Conservation (phyloP, 2,113 vertebrate species). For the Genyomyrus donnyi region DNA sequence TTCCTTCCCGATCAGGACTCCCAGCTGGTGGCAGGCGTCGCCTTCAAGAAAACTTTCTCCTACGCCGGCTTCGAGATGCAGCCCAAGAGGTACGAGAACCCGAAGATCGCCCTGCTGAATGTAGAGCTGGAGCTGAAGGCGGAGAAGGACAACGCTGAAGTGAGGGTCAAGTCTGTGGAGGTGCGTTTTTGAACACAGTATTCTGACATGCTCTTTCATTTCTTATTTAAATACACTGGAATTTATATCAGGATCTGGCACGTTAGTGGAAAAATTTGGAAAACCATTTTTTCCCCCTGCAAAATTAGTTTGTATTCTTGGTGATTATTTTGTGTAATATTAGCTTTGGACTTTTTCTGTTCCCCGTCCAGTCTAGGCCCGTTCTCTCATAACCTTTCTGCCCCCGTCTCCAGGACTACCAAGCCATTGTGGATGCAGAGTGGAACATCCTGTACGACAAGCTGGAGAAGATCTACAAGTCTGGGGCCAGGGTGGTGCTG, state of each 20-base stretch:
- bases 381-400: background rate
- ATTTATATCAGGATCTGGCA: background rate
- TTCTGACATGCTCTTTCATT: background rate
- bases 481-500: constrained; percentile 88
- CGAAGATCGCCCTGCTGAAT: constrained; percentile 84
- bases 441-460: constrained; percentile 98
- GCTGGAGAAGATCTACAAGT: constrained; percentile 82
- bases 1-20: constrained; percentile 68
- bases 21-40: constrained; percentile 82
- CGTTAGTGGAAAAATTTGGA: background rate
- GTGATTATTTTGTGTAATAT: background rate
- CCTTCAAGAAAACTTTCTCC: constrained; percentile 98
- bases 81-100: constrained; percentile 81
- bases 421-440: constrained; percentile 94
- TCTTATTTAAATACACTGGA: background rate
- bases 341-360: background rate
- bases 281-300: background rate
- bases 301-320: background rate
- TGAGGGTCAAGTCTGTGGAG: constrained; percentile 83
- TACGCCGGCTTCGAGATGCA: constrained; percentile 98
- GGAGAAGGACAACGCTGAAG: constrained; percentile 92
- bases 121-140: constrained; percentile 95
- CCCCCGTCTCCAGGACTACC: constrained; percentile 77
- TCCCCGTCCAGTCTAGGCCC: background rate
- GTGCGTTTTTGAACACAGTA: constrained; percentile 45